Base-by-base conservation (phyloP, 1,140 invertebrate species). In the Ostrea edulis region DNA sequence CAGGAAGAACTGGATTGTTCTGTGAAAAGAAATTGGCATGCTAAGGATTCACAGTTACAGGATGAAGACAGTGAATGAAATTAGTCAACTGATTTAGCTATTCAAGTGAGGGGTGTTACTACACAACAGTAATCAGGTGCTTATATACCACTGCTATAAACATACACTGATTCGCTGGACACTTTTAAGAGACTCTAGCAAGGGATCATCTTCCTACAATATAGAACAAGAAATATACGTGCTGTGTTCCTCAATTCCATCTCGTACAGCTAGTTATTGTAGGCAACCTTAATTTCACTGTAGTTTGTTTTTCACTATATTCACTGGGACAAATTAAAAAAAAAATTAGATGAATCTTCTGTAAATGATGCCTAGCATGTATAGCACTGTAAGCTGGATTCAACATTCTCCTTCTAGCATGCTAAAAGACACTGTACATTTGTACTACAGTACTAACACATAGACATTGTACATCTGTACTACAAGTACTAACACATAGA, bases 151-250 rank as follows among this genome's bases (percentile, higher is more conserved):
- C 5, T 58, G 17, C n/a, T 62, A 62, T 5, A 44, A n/a, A 62
- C 55, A 62, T 77, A 77, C 68, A 3, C 8, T 25, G 25, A 22
- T 77, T 77, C 68, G 68, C 25, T 77, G 14, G 68, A 77, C 25
- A 7, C 22, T 77, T 35, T 77, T 77, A 77, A 77, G 68, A 2
- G 68, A 77, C 29, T 77, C 68, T 29, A 77, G 25, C 68, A 77
- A 77, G 7, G 68, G 68, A 11, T 77, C 68, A 77, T 77, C 68
- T 14, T 77, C 68, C 68, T 77, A 25, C 29, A 77, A 77, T 9
- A 77, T 11, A 62, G 55, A 62, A 7, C 55, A 7, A 17, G 55
- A n/a, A 20, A 62, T 62, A 62, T 2, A 62, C 8, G 20, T 62
- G 12, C 20, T 20, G 20, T 58, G 55, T 62, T 20, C 55, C 55